Conservation (phyloP, 1,140 invertebrate genomes). For the Leptopilina clavipes region DNA sequence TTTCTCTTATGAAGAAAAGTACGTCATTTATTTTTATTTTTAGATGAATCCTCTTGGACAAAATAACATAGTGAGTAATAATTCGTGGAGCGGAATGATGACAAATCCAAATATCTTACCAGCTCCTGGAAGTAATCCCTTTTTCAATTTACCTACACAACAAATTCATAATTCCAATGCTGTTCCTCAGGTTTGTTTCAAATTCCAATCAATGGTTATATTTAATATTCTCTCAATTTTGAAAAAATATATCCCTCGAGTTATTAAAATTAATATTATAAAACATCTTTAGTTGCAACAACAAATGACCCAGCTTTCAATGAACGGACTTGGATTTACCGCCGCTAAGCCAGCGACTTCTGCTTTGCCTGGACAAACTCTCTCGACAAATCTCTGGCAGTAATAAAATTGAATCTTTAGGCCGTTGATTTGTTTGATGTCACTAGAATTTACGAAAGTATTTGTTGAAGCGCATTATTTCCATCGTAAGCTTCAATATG, state of each 20-base stretch:
- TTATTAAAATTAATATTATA: too few relatives aligned
- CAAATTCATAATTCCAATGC: slow-evolving; percentile 51
- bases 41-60: slow-evolving; percentile 69
- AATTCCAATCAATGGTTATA: too few relatives aligned
- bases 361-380: slow-evolving; percentile 69
- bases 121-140: slow-evolving; percentile 73
- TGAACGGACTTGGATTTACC: slow-evolving; percentile 65
- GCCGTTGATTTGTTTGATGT: slow-evolving; percentile 63
- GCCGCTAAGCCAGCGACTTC: slow-evolving; percentile 61
- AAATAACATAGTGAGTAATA: slow-evolving; percentile 62
- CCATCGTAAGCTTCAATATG: neutral
- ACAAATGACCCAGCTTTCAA: slow-evolving; percentile 76
- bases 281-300: slow-evolving; percentile 74
- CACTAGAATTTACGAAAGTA: slow-evolving; percentile 52
- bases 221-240: too few relatives aligned
- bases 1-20: too few relatives aligned
- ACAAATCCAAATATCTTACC: slow-evolving; percentile 69
- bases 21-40: neutral
- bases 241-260: too few relatives aligned
- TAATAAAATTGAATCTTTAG: slow-evolving; percentile 67
- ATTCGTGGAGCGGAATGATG: slow-evolving; percentile 71
- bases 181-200: slow-evolving; percentile 57
- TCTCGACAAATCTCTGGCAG: slow-evolving; percentile 77
- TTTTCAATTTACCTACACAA: slow-evolving; percentile 68
- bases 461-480: slow-evolving; percentile 1